Percentiles rank a stretch among this genome's conserved stretches.
These are phyloP conservation scores for Xiphydria camelus DNA, from an alignment of 2,888 invertebrate species.

Conservation along the genomic window DNA sequence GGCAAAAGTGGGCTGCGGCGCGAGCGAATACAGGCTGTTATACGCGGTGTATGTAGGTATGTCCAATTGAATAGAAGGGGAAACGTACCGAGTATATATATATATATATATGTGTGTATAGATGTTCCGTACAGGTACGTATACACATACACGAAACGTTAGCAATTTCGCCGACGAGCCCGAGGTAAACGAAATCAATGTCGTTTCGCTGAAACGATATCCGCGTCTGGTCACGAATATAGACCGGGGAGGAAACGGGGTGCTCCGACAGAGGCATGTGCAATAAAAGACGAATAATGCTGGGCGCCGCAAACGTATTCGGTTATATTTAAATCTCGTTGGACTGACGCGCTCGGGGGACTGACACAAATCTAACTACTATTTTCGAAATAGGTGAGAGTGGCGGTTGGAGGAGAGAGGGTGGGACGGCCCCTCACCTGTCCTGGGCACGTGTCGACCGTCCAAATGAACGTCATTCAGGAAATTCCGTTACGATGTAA, in stretches of 20 bases:
- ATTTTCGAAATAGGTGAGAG: conserved; percentile 17
- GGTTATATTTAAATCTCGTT: conserved; percentile 40
- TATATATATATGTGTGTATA: too few relatives aligned
- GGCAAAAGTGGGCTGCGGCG: too few relatives aligned
- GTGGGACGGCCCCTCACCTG: too few relatives aligned
- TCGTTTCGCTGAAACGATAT: conserved; percentile 15
- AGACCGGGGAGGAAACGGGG: too few relatives aligned
- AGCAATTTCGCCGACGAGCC: conserved; percentile 6
- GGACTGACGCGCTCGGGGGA: conserved; percentile 31
- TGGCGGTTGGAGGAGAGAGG: too few relatives aligned
- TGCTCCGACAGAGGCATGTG: conserved; percentile 16
- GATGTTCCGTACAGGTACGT: too few relatives aligned
- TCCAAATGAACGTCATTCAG: neutral
- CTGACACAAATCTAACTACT: conserved; percentile 35
- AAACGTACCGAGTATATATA: too few relatives aligned
- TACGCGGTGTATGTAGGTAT: too few relatives aligned
- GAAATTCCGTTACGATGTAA: too few relatives aligned
- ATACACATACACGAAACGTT: too few relatives aligned
- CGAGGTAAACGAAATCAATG: conserved; percentile 11
- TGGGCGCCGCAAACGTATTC: conserved; percentile 23
- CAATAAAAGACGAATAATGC: conserved; percentile 22
- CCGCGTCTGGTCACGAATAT: conserved; percentile 23
- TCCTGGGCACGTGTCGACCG: neutral
- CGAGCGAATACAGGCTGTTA: too few relatives aligned
- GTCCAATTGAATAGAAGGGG: too few relatives aligned